Base-by-base conservation (phyloP, 1,140 invertebrate genomes). In the Gonatopus flavifemur region DNA sequence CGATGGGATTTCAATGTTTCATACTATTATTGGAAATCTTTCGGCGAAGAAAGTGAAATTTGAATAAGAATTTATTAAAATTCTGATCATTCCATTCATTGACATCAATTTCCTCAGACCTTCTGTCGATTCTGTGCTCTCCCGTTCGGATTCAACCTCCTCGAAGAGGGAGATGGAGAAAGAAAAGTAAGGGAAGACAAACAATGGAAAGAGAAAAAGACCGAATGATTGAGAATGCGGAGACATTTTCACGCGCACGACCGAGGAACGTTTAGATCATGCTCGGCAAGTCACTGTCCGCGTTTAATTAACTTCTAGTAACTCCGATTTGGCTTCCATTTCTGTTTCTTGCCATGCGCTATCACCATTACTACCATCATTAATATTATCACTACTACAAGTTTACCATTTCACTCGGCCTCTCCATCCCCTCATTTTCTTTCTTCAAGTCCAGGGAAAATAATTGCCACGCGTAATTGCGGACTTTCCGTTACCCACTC, bases 291-390 rank as follows among this genome's bases (percentile, higher is more conserved):
- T 58, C 51, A 40, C 42, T 41, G 55, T 58, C 49, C 44, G 46
- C 56, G 58, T 66, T 69, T 68, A 72, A 72, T 72, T 70, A 66
- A 70, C 61, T 69, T 62, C 39, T 41, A 43, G 56, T 55, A 67
- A 66, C 57, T 66, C 37, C 55, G 59, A 66, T 66, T 62, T 65
- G 52, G 45, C 49, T 43, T 37, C 35, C 38, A 40, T 45, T 31
- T 25, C 43, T 54, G 35, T 31, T 41, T 49, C 37, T 40, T 19
- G 18, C 25, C 21, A n/a, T n/a, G n/a, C n/a, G n/a, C n/a, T n/a
- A n/a, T n/a, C n/a, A n/a, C 10, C 13, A 21, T 25, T 20, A 7
- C 33, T 20, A 15, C 22, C 12, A 5, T 33, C 32, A n/a, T 13
- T 13, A 4, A 8, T 15, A n/a, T 13, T 13, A 4, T 33, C 13